Conservation (phyloP, 1,140 invertebrate genomes). For the Cherax destructor region DNA sequence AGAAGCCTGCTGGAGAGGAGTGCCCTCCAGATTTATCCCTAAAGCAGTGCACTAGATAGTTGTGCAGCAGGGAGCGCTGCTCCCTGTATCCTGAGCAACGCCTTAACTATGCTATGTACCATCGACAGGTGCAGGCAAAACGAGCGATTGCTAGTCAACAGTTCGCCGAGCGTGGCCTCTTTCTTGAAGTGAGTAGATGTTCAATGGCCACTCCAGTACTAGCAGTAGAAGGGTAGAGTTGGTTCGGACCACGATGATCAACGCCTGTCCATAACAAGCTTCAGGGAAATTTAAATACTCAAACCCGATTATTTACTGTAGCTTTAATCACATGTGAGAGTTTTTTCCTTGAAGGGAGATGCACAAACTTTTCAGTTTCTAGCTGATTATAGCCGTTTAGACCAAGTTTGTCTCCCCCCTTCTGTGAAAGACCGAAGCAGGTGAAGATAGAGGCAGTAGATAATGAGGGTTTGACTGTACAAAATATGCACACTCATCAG, state of each 20-base stretch:
- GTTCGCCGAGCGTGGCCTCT: constrained; percentile 66
- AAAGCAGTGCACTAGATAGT: not conserved
- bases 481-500: too few relatives aligned
- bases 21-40: not conserved
- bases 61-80: not conserved
- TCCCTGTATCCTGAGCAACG: not conserved
- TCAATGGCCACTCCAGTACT: not conserved
- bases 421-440: too few relatives aligned
- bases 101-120: constrained; percentile 52
- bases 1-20: not conserved
- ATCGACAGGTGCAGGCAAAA: constrained; percentile 63
- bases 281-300: too few relatives aligned
- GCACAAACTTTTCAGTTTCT: too few relatives aligned
- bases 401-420: too few relatives aligned
- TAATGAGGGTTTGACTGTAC: too few relatives aligned
- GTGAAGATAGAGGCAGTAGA: too few relatives aligned
- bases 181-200: constrained; percentile 62
- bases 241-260: not conserved
- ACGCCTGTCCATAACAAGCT: not conserved
- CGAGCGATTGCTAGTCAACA: constrained; percentile 65
- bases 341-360: too few relatives aligned
- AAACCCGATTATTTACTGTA: too few relatives aligned
- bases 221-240: constrained; percentile 1
- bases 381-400: too few relatives aligned
- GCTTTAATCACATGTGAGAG: too few relatives aligned